These are phyloP conservation scores for Nicator chloris DNA, from an alignment of 2,113 vertebrate genomes.

Conservation along the genomic window DNA sequence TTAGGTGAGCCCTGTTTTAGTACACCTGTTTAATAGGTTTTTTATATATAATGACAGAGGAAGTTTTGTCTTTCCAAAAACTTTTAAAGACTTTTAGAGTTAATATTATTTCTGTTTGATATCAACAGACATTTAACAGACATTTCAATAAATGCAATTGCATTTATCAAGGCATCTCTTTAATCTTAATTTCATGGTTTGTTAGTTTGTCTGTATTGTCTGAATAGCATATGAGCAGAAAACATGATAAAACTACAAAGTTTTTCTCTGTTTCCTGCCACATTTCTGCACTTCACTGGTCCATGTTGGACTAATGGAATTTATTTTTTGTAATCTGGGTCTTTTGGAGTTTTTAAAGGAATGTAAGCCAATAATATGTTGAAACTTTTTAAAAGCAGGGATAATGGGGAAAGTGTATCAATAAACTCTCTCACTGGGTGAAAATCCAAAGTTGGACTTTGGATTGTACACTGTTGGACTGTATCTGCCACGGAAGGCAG, in stretches of 20 bases:
- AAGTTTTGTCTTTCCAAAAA: background rate
- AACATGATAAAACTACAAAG: background rate
- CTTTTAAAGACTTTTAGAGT: background rate
- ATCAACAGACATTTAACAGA: background rate
- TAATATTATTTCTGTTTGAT: background rate
- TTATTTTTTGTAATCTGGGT: background rate
- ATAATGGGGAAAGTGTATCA: background rate
- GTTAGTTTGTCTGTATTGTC: background rate
- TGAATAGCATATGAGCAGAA: background rate
- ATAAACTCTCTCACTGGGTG: background rate
- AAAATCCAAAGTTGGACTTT: background rate
- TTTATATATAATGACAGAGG: background rate
- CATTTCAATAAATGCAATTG: background rate
- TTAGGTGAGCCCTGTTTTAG: constrained; percentile 76
- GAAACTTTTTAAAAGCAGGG: background rate
- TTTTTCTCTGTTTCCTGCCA: background rate
- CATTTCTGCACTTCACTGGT: background rate
- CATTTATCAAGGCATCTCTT: background rate
- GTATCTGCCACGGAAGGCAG: too few relatives aligned
- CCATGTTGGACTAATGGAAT: background rate
- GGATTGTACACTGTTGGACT: background rate
- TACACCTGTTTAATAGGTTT: background rate
- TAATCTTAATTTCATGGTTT: background rate
- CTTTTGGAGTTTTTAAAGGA: background rate
- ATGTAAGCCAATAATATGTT: background rate